phyloP scores from a whole-genome alignment of 2,113 vertebrate genomes.

The Myiozetetes cayanensis region DNA sequence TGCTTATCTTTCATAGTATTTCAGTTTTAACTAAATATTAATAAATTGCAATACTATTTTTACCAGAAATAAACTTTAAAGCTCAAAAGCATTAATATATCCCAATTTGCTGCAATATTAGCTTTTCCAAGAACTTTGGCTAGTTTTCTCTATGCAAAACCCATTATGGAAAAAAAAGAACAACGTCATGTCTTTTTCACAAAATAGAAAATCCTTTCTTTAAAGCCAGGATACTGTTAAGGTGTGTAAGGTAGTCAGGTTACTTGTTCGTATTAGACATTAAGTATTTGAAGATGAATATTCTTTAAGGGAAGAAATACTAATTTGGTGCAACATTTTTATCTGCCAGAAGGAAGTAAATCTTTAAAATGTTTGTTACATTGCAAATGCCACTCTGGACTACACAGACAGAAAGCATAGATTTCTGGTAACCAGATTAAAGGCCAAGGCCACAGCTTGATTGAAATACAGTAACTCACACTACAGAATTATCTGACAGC shows the following conservation, averaged over 20 bases:
- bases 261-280: not conserved
- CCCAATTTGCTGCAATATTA: not conserved
- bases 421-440: not conserved
- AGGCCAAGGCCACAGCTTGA: constrained; percentile 48
- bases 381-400: not conserved
- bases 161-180: not conserved
- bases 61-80: constrained; percentile 7
- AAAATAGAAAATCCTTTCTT: not conserved
- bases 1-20: not conserved
- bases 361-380: not conserved
- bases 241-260: not conserved
- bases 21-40: not conserved
- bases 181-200: not conserved
- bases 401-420: not conserved
- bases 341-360: not conserved
- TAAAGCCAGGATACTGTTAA: not conserved
- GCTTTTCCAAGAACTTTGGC: not conserved
- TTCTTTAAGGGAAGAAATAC: not conserved
- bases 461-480: constrained; percentile 44
- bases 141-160: not conserved
- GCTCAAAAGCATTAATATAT: not conserved
- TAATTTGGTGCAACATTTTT: not conserved
- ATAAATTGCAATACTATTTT: not conserved
- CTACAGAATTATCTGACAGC: constrained; percentile 28
- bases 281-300: not conserved